These are phyloP conservation scores for Tor tambroides DNA, from an alignment of 2,113 vertebrate genomes.

Conservation along the genomic window DNA sequence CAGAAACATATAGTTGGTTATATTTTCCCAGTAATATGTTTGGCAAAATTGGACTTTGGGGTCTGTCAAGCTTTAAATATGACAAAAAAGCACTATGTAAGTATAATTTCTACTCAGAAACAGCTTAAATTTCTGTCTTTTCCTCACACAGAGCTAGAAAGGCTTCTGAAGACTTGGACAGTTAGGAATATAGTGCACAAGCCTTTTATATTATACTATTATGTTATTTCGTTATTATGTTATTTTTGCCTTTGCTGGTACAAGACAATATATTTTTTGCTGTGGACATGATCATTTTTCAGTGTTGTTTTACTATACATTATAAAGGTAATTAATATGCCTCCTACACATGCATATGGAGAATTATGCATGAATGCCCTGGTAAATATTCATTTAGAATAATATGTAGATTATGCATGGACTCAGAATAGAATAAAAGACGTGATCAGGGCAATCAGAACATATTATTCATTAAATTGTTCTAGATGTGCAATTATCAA, in stretches of 20 bases:
- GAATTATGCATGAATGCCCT: background rate
- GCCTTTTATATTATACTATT: background rate
- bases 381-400: background rate
- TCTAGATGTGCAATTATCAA: conserved; percentile 6
- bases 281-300: background rate
- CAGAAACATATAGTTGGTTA: background rate
- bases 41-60: background rate
- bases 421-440: background rate
- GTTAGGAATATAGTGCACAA: background rate
- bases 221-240: too few species aligned
- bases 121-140: background rate
- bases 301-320: background rate
- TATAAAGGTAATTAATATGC: background rate
- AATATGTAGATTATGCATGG: background rate
- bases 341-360: background rate
- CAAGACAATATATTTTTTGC: background rate
- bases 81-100: background rate
- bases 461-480: background rate
- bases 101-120: background rate
- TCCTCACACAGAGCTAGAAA: background rate
- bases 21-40: background rate
- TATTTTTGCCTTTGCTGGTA: too few species aligned
- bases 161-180: background rate
- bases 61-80: background rate
- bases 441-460: background rate